Evolutionary conservation across 2,113 vertebrate genomes (phyloP).

Genomic region (Scomber japonicus): DNA sequence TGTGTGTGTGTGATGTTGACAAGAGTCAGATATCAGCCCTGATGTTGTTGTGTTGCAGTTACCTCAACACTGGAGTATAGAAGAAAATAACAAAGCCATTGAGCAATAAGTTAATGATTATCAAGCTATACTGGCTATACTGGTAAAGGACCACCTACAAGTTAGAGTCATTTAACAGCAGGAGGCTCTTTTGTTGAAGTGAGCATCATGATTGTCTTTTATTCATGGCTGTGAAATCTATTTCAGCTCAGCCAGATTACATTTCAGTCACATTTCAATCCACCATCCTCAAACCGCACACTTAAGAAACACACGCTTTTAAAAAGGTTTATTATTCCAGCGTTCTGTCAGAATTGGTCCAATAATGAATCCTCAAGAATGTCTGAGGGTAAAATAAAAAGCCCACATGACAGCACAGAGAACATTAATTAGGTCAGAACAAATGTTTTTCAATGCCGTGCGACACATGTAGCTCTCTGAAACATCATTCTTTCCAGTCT

Average conservation of each 20-base stretch:
- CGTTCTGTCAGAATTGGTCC: neutral
- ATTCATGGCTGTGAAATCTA: slow-evolving; percentile 53
- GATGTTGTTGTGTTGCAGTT: slow-evolving; percentile 29
- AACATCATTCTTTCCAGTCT: neutral
- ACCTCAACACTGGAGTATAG: neutral
- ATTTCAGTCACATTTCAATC: slow-evolving; percentile 14
- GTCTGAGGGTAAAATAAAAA: neutral
- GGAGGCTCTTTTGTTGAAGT: slow-evolving; percentile 27
- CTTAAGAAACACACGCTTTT: neutral
- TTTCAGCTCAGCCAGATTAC: slow-evolving; percentile 9
- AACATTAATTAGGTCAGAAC: neutral
- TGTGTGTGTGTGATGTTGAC: slow-evolving; percentile 51
- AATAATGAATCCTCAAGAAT: neutral
- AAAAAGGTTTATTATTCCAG: neutral
- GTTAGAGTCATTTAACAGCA: slow-evolving; percentile 4
- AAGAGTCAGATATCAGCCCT: slow-evolving; percentile 59
- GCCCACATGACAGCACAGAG: neutral
- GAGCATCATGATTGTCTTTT: slow-evolving; percentile 24
- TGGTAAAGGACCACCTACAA: slow-evolving; percentile 26
- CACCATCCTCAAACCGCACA: neutral
- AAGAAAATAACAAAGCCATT: slow-evolving; percentile 21
- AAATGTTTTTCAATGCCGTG: neutral
- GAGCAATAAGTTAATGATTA: slow-evolving; percentile 52
- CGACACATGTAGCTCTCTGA: neutral
- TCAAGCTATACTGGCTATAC: neutral